Conservation (phyloP, 2,113 vertebrate species). For the Mobula birostris region DNA sequence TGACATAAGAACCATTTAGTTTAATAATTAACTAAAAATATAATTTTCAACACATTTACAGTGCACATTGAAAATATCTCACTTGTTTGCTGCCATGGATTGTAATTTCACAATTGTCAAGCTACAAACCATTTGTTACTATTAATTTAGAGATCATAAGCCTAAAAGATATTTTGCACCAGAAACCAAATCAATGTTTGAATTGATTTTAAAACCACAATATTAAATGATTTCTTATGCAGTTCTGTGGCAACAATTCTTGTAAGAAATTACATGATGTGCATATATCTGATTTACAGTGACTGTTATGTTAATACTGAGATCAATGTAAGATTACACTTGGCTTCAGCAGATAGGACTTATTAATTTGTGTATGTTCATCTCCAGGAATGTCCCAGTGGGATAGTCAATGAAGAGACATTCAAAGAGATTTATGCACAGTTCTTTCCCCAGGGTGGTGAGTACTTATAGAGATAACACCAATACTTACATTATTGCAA, state of each 20-base stretch:
- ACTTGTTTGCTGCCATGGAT: too few species aligned
- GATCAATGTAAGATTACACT: neutral
- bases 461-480: conserved; percentile 45
- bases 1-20: neutral
- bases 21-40: neutral
- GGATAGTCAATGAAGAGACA: conserved; percentile 92
- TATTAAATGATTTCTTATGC: neutral
- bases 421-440: conserved; percentile 97
- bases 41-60: conserved; percentile 10
- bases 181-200: neutral
- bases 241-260: neutral
- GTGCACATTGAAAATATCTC: neutral
- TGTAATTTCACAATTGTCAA: conserved; percentile 17
- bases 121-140: neutral
- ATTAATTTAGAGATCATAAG: neutral
- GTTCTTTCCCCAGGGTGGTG: conserved; percentile 97
- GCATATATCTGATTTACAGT: neutral
- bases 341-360: neutral
- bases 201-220: neutral
- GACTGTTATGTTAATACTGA: neutral
- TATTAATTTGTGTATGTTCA: conserved; percentile 43
- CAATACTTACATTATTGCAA: neutral
- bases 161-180: neutral
- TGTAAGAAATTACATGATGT: conserved; percentile 1
- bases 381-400: conserved; percentile 87